Conservation (phyloP, 2,888 invertebrate genomes). For the Seira sanloemensis region DNA sequence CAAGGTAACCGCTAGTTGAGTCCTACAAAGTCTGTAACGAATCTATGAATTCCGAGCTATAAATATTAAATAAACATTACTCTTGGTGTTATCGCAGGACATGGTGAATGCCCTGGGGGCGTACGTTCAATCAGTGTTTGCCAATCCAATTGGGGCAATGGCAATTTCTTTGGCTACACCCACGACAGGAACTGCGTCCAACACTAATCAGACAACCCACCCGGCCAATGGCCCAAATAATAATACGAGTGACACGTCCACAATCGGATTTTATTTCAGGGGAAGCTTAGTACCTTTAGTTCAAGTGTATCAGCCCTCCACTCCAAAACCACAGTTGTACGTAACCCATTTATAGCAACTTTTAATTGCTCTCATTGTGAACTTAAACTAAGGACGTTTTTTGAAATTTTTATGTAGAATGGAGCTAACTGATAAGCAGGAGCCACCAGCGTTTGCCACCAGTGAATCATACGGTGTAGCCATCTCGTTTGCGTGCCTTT, state of each 20-base stretch:
- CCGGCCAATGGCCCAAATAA: constrained; percentile 81
- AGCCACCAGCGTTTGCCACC: constrained; percentile 89
- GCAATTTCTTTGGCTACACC: constrained; percentile 55
- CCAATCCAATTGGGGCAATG: constrained; percentile 79
- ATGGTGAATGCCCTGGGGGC: constrained; percentile 95
- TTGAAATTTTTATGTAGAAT: constrained; percentile 79
- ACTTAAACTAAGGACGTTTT: not conserved
- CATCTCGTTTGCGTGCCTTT: constrained; percentile 93
- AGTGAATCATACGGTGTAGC: constrained; percentile 97
- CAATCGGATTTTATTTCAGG: constrained; percentile 93
- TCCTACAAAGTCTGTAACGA: not conserved
- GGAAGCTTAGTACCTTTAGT: constrained; percentile 95
- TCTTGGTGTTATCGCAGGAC: too few species aligned
- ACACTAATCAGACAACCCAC: constrained; percentile 78
- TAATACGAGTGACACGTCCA: constrained; percentile 89
- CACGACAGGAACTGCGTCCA: constrained; percentile 56
- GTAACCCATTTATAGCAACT: constrained; percentile 77
- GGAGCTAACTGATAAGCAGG: constrained; percentile 96
- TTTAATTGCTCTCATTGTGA: not conserved
- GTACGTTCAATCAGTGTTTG: constrained; percentile 94
- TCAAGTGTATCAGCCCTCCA: constrained; percentile 88
- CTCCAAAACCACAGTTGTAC: constrained; percentile 93
- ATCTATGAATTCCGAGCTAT: too few species aligned
- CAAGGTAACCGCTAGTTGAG: constrained; percentile 67
- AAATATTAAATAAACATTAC: too few species aligned